These are phyloP conservation scores for Drosophila anceps DNA, from an alignment of 2,888 invertebrate species.

Conservation along the genomic window DNA sequence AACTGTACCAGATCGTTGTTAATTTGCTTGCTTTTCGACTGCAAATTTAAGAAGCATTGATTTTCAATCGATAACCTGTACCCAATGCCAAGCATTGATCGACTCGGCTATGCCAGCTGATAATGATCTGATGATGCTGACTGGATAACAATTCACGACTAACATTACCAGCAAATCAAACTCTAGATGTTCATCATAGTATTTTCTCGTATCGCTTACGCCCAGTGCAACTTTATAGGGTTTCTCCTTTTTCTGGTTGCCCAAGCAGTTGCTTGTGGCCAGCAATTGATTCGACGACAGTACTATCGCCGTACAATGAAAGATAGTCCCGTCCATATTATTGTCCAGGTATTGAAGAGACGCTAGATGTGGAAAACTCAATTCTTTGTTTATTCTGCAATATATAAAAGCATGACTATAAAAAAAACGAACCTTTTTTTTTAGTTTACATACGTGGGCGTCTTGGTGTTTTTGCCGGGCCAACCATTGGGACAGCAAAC, in stretches of 20 bases:
- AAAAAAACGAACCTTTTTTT: too few species aligned
- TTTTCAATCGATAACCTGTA: background rate
- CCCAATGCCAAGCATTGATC: background rate
- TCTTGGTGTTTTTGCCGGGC: too few species aligned
- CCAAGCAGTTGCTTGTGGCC: conserved; percentile 22
- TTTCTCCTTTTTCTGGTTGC: fast-evolving
- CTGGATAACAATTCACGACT: too few species aligned
- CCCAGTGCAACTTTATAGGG: conserved; percentile 6
- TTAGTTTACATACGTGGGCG: background rate
- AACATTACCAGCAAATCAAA: background rate
- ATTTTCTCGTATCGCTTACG: background rate
- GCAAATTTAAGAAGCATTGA: background rate
- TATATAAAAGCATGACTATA: background rate
- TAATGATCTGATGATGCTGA: too few species aligned
- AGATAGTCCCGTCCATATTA: background rate
- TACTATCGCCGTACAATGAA: conserved; percentile 46
- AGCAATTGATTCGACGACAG: conserved; percentile 14
- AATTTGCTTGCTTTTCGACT: fast-evolving
- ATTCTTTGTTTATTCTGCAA: background rate
- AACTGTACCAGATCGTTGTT: conserved; percentile 19
- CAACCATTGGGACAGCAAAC: background rate
- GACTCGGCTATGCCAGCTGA: too few species aligned
- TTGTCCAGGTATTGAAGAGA: background rate
- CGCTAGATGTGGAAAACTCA: background rate
- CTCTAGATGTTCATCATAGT: fast-evolving